Evolutionary conservation across 1,140 invertebrate genomes (phyloP).

Genomic region (Musca vetustissima): DNA sequence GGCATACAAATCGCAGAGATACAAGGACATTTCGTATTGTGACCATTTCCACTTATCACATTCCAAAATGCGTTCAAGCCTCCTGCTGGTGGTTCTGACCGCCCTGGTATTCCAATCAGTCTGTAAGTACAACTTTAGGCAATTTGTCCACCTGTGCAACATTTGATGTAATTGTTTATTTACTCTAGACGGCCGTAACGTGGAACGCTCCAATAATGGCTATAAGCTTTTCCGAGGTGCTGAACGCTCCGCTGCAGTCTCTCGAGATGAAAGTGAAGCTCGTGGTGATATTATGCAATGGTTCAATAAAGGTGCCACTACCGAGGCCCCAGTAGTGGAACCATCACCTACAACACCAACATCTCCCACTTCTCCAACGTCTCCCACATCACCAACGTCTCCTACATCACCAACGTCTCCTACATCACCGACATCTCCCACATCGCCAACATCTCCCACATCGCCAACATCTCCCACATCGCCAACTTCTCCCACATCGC

Average conservation of each 20-base stretch:
- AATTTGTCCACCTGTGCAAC: too few relatives aligned
- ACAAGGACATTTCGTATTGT: too few relatives aligned
- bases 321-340: background rate
- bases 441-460: conserved; percentile 22
- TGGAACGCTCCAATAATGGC: background rate
- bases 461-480: conserved; percentile 25
- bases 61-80: background rate
- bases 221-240: background rate
- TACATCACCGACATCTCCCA: background rate
- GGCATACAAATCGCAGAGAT: too few relatives aligned
- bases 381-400: conserved; percentile 29
- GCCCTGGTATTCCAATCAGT: background rate
- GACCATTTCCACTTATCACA: too few relatives aligned
- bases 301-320: conserved; percentile 31
- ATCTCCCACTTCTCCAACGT: conserved; percentile 1
- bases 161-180: too few relatives aligned
- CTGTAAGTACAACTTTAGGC: background rate
- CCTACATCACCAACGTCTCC: conserved; percentile 16
- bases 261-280: conserved; percentile 18
- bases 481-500: too few relatives aligned
- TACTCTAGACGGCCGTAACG: background rate
- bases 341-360: background rate
- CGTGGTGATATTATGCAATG: conserved; percentile 37
- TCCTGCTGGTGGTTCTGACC: conserved; percentile 12
- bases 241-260: conserved; percentile 5